Evolutionary conservation across 2,113 vertebrate genomes (phyloP).

Genomic region (Benitochromis conjunctus): DNA sequence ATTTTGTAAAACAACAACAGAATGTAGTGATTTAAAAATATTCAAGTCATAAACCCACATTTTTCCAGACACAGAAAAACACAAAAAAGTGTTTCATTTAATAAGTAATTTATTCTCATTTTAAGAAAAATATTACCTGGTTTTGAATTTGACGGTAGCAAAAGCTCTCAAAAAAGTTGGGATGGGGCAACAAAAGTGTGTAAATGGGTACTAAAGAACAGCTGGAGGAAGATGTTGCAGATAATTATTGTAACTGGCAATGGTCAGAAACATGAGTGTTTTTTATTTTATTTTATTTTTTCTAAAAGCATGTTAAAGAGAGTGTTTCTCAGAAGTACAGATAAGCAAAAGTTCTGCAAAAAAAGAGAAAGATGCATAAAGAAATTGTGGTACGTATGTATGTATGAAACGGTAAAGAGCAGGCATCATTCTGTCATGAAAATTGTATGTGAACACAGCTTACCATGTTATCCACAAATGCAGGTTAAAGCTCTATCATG

Average conservation of each 20-base stretch:
- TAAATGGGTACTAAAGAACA: neutral
- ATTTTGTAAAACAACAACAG: neutral
- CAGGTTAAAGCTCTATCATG: neutral
- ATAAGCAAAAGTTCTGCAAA: neutral
- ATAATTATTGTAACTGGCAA: neutral
- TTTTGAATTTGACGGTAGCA: neutral
- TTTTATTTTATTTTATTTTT: neutral
- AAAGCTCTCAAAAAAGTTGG: neutral
- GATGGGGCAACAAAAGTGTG: neutral
- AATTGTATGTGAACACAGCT: neutral
- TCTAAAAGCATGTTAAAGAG: neutral
- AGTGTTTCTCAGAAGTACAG: neutral
- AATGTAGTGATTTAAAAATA: neutral
- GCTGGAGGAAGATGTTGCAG: neutral
- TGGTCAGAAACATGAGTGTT: too few relatives aligned
- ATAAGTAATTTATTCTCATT: neutral
- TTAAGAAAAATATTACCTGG: neutral
- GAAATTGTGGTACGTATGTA: neutral
- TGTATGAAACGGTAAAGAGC: rapidly evolving
- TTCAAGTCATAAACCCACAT: neutral
- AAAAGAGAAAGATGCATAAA: neutral
- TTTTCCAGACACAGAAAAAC: neutral
- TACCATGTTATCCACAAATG: neutral
- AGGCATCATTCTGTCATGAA: rapidly evolving
- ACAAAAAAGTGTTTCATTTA: neutral